Percentiles rank a stretch among this genome's conserved stretches.
phyloP scores from a whole-genome alignment of 2,888 invertebrate species.

The Dryobota labecula region DNA sequence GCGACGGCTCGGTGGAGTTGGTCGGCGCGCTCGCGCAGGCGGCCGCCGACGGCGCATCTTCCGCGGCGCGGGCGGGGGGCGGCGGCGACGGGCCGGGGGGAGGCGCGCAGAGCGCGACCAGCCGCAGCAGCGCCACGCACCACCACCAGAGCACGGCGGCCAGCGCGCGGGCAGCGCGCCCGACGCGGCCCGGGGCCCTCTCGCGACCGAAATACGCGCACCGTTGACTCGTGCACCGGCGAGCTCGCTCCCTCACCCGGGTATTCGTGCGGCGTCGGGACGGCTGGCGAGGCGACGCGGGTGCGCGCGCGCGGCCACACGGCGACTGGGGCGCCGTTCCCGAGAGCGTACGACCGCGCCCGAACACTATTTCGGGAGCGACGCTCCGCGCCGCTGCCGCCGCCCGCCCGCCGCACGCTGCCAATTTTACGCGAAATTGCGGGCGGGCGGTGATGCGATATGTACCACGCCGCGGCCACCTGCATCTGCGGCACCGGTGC shows the following conservation, averaged over 20 bases:
- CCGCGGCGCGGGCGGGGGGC: constrained; percentile 86
- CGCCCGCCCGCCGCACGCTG: constrained; percentile 89
- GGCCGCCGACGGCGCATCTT: constrained; percentile 86
- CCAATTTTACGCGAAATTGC: constrained; percentile 91
- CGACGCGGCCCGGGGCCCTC: constrained; percentile 88
- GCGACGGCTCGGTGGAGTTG: constrained; percentile 83
- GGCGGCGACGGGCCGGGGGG: constrained; percentile 86
- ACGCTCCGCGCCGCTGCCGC: constrained; percentile 87
- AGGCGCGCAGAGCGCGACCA: constrained; percentile 88
- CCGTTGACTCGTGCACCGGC: constrained; percentile 82
- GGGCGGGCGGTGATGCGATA: constrained; percentile 91
- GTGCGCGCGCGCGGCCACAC: constrained; percentile 90
- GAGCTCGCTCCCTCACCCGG: constrained; percentile 81
- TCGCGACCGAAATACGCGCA: constrained; percentile 89
- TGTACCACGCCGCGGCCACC: constrained; percentile 83
- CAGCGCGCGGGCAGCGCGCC: constrained; percentile 89
- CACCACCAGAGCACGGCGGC: constrained; percentile 90
- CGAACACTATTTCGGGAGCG: constrained; percentile 91
- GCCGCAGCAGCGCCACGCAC: constrained; percentile 90
- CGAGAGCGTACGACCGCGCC: constrained; percentile 88
- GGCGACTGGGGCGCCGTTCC: constrained; percentile 89
- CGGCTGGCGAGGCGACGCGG: constrained; percentile 87
- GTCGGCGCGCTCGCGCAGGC: constrained; percentile 86
- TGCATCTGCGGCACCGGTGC: constrained; percentile 76
- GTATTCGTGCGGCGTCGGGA: constrained; percentile 80